Evolutionary conservation across 2,113 vertebrate species (phyloP).

Genomic region (Rhynchomys soricoides): DNA sequence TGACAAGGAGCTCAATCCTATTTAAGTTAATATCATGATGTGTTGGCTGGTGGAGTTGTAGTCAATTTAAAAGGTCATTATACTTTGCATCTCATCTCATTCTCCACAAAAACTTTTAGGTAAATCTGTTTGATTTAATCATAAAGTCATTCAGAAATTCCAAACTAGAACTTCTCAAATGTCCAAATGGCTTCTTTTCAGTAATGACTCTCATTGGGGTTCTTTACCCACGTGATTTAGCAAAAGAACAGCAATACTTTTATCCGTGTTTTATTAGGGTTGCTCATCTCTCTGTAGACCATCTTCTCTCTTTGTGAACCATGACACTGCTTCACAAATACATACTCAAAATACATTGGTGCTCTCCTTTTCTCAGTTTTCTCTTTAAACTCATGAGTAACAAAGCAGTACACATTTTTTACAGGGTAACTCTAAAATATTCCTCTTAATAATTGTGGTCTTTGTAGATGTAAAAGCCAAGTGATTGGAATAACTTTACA

Average conservation of each 20-base stretch:
- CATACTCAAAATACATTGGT: background rate
- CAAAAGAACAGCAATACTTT: background rate
- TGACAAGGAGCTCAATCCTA: background rate
- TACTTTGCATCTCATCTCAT: background rate
- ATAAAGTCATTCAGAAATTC: background rate
- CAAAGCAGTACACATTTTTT: background rate
- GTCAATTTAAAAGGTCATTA: background rate
- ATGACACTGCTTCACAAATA: background rate
- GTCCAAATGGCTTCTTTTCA: background rate
- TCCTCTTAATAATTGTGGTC: background rate
- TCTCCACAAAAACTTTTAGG: background rate
- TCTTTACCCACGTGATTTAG: background rate
- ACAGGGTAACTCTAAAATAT: background rate
- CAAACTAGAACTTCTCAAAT: background rate
- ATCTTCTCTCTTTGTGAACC: background rate
- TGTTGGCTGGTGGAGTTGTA: background rate
- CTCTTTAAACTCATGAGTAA: background rate
- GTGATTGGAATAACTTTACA: background rate
- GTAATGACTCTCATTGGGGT: background rate
- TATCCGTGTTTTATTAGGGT: background rate
- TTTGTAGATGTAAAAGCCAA: background rate
- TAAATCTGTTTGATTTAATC: constrained; percentile 22
- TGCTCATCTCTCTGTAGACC: background rate
- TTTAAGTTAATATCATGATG: constrained; percentile 5
- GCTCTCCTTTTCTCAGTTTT: background rate